phyloP scores from a whole-genome alignment of 2,888 invertebrate genomes.

The Ophioninae sp. region DNA sequence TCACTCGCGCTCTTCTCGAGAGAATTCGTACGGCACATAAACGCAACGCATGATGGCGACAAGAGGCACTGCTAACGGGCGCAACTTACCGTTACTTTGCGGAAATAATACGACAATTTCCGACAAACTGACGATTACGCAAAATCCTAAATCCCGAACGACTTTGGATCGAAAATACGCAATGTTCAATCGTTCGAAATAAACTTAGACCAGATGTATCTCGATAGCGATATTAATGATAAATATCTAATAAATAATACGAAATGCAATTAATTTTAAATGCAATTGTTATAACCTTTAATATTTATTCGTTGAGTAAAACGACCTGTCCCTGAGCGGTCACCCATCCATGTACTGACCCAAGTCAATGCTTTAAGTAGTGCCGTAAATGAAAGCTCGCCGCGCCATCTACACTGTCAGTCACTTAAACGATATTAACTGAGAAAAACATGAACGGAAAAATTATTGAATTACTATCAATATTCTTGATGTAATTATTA shows the following conservation, averaged over 20 bases:
- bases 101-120: slow-evolving; percentile 45
- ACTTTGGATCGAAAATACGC: too few relatives aligned
- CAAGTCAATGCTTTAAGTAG: not conserved
- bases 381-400: not conserved
- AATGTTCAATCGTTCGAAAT: too few relatives aligned
- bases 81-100: slow-evolving; percentile 52
- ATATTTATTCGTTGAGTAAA: too few relatives aligned
- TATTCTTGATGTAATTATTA: not conserved
- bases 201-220: too few relatives aligned
- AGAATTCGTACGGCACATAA: slow-evolving; percentile 30
- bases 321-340: not conserved
- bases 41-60: slow-evolving; percentile 8
- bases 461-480: not conserved
- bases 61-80: slow-evolving; percentile 42
- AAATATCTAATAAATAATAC: too few relatives aligned
- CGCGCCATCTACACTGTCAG: not conserved
- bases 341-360: not conserved
- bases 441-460: not conserved
- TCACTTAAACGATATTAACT: not conserved
- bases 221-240: too few relatives aligned
- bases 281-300: too few relatives aligned
- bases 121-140: slow-evolving; percentile 34
- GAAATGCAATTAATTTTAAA: too few relatives aligned
- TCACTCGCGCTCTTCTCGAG: slow-evolving; percentile 39
- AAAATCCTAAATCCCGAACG: slow-evolving; percentile 6